A percentile compares a stretch with the other conserved stretches of the same genome.
Conservation (phyloP, 1,140 invertebrate species). For the Aphidius ervi region DNA sequence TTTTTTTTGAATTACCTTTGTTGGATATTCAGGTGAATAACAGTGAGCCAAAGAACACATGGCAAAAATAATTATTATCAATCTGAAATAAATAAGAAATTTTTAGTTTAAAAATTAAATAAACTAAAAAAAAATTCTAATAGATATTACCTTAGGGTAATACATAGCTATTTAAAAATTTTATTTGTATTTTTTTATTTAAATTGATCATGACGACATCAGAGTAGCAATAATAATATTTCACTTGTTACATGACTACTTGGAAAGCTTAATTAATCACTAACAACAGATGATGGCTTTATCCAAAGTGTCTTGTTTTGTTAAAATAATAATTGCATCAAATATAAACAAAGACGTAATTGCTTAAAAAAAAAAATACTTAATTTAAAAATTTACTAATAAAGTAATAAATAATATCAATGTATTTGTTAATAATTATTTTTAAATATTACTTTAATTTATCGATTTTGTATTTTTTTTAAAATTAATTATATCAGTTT, state of each 20-base stretch:
- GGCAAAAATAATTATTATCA: not conserved
- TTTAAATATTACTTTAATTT: no score
- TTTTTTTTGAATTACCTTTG: no score
- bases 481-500: no score
- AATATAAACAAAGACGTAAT: not conserved
- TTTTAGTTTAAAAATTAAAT: not conserved
- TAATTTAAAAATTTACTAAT: not conserved
- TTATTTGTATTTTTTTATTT: not conserved
- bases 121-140: not conserved
- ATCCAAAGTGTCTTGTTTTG: not conserved
- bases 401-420: no score
- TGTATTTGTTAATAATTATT: no score
- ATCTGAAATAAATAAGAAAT: not conserved
- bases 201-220: not conserved
- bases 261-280: constrained; percentile 49
- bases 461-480: no score
- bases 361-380: not conserved
- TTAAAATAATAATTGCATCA: not conserved
- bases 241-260: constrained; percentile 44
- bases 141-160: not conserved
- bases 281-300: constrained; percentile 12
- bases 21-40: no score
- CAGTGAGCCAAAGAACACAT: not conserved
- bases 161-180: not conserved
- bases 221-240: constrained; percentile 42